Evolutionary conservation across 2,797 vertebrate genomes (phyloP).

Genomic region (Hemitrygon akajei): DNA sequence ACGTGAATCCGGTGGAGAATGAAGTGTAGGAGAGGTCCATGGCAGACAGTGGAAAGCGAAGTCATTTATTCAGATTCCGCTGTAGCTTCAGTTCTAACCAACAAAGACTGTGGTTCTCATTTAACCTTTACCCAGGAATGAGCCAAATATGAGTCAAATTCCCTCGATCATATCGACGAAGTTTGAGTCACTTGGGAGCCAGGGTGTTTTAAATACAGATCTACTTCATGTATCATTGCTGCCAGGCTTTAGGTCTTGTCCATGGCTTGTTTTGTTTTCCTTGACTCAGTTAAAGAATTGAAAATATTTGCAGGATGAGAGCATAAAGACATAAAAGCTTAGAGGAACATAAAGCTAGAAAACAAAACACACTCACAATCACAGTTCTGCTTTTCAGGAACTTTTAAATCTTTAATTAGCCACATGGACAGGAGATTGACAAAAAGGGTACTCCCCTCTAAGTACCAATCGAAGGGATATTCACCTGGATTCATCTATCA

Average conservation of each 20-base stretch:
- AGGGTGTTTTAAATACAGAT: neutral
- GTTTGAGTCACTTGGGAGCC: no score
- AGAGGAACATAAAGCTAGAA: neutral
- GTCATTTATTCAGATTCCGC: neutral
- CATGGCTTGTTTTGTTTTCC: neutral
- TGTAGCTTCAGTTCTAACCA: neutral
- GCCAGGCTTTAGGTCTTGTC: neutral
- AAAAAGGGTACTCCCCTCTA: no score
- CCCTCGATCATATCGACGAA: neutral
- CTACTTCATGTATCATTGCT: neutral
- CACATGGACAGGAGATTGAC: neutral
- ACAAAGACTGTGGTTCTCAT: neutral
- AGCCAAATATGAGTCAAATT: neutral
- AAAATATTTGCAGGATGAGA: neutral
- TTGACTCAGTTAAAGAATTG: neutral
- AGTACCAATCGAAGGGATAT: no score
- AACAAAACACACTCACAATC: neutral
- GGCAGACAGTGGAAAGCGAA: no score
- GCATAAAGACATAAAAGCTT: neutral
- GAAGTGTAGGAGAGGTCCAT: no score
- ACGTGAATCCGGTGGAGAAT: no score
- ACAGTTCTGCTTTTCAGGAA: neutral
- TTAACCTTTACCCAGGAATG: neutral
- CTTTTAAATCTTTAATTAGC: neutral
- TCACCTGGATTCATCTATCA: no score